These are phyloP conservation scores for Neodiprion pinetum DNA, from an alignment of 1,140 invertebrate species.

Conservation along the genomic window DNA sequence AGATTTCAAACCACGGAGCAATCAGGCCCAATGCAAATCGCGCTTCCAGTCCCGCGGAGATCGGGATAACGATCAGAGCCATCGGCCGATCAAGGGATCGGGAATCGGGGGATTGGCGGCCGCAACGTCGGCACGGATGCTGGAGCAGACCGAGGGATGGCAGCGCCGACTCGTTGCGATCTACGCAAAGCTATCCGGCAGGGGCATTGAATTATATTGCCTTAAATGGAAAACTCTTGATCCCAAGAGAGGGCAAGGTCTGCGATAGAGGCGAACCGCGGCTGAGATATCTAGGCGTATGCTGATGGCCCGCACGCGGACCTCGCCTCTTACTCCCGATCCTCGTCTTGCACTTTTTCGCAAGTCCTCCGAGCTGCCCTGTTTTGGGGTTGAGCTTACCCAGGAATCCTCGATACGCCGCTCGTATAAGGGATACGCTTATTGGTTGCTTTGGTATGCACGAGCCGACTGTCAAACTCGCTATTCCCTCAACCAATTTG, in stretches of 20 bases:
- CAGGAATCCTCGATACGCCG: neutral
- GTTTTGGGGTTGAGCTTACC: slow-evolving; percentile 5
- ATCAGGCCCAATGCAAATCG: slow-evolving; percentile 20
- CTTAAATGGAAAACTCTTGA: slow-evolving; percentile 31
- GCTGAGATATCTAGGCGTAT: slow-evolving; percentile 13
- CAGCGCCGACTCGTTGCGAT: neutral
- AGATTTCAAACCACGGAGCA: neutral
- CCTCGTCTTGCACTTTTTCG: neutral
- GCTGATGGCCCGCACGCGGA: slow-evolving; percentile 6
- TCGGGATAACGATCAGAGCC: slow-evolving; percentile 24
- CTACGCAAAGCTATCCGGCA: slow-evolving; percentile 17
- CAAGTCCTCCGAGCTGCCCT: neutral
- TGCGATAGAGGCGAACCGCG: slow-evolving; percentile 21
- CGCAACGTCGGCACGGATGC: neutral
- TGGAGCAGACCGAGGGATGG: neutral
- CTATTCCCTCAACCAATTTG: neutral
- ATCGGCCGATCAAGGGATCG: neutral
- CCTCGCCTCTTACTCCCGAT: neutral
- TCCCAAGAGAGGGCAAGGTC: slow-evolving; percentile 24
- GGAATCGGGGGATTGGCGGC: slow-evolving; percentile 5
- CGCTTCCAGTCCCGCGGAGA: neutral
- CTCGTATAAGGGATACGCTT: neutral
- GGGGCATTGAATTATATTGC: slow-evolving; percentile 38
- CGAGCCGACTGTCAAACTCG: neutral
- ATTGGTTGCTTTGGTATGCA: neutral